These are phyloP conservation scores for Halcyon leucocephala DNA, from an alignment of 2,797 vertebrate genomes.

Conservation along the genomic window DNA sequence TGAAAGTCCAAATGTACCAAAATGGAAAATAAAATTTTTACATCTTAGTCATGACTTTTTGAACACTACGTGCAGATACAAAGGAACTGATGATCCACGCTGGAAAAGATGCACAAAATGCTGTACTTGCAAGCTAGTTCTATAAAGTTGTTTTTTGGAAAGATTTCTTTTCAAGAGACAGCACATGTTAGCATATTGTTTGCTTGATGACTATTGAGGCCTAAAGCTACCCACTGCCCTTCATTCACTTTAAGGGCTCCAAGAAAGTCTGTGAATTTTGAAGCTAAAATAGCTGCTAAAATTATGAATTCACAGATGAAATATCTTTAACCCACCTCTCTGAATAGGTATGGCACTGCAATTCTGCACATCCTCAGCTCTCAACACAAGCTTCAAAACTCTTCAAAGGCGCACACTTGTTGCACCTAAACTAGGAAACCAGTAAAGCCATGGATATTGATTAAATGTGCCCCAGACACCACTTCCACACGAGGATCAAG, in stretches of 20 bases:
- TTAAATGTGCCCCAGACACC: background rate
- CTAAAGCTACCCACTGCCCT: background rate
- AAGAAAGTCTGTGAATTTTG: background rate
- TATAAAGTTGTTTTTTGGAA: background rate
- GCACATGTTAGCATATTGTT: background rate
- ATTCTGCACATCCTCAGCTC: background rate
- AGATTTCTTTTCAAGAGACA: background rate
- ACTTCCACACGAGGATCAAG: background rate
- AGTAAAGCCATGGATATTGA: background rate
- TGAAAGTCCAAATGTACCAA: background rate
- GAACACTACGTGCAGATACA: background rate
- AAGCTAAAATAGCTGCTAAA: background rate
- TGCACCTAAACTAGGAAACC: background rate
- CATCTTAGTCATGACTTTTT: background rate
- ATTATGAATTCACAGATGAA: background rate
- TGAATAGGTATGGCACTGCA: accelerated
- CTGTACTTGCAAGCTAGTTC: background rate
- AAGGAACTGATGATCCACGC: background rate
- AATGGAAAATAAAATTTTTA: background rate
- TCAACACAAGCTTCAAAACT: background rate
- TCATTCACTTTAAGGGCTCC: background rate
- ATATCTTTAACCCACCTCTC: background rate
- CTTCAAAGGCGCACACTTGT: background rate
- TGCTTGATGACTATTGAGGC: background rate
- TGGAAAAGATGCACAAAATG: background rate